Base-by-base conservation (phyloP, 2,113 vertebrate species). In the Xerus inauris region DNA sequence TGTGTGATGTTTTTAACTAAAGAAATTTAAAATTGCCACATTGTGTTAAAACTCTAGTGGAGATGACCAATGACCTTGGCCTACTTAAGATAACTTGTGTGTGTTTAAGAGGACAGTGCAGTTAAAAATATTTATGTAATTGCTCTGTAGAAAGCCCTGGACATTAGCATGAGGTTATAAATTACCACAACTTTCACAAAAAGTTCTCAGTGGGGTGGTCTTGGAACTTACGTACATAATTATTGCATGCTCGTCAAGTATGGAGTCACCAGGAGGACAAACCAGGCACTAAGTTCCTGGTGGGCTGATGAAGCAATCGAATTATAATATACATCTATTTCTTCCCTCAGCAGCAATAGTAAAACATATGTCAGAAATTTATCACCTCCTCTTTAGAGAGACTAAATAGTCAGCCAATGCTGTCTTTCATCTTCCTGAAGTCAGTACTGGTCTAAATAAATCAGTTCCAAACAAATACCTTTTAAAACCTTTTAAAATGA, bases 41-140 rank as follows among this genome's bases (percentile, higher is more conserved):
- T 95, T 89, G 95, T 57, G 22, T 91, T 97, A 73, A 83, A 98
- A 94, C 77, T 98, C 89, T 73, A 97, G 90, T 85, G 87, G 82
- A 94, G 72, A 97, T 97, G 98, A 98, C 65, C 91, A 96, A 97
- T 97, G 97, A 98, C 97, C 97, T 98, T 98, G 98, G 92, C 93
- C 96, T 94, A 94, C 96, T 98, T 97, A 95, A 95, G 96, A 97
- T 98, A 98, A 98, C 97, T 97, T 98, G 96, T 98, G 95, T 98
- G 94, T 98, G 88, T 67, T 96, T 96, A 95, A 98, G 96, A 98
- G 94, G 97, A 98, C 97, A 98, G 97, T 97, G 87, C 89, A 97
- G 97, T 98, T 97, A 98, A 98, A 98, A 98, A 98, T 97, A 99
- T 98, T 98, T 98, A 98, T 98, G 93, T 95, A 98, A 97, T 94